Evolutionary conservation across 2,888 invertebrate species (phyloP).

Genomic region (Mimas tiliae): DNA sequence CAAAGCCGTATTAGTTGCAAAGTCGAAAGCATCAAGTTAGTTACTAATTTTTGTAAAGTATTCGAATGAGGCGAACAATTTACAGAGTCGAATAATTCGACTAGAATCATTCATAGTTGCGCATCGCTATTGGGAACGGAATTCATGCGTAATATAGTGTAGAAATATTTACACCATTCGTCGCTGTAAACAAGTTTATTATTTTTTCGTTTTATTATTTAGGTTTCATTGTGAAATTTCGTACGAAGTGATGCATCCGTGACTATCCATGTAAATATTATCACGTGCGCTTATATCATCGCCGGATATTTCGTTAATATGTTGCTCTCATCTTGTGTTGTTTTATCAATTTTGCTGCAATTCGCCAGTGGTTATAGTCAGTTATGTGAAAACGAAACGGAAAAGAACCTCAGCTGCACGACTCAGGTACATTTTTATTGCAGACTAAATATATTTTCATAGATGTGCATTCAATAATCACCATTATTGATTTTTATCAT

Average conservation of each 20-base stretch:
- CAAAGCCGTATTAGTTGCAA: too few species aligned
- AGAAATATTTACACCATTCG: conserved; percentile 29
- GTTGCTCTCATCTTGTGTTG: conserved; percentile 24
- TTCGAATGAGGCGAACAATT: too few species aligned
- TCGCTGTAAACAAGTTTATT: conserved; percentile 45
- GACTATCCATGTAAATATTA: conserved; percentile 32
- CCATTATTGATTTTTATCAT: conserved; percentile 49
- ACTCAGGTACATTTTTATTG: conserved; percentile 59
- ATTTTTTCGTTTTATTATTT: conserved; percentile 43
- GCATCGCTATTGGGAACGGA: too few species aligned
- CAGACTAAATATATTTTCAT: neutral
- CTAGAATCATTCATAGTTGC: too few species aligned
- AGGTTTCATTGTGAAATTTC: conserved; percentile 22
- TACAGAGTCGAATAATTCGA: too few species aligned
- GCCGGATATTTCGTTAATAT: conserved; percentile 10
- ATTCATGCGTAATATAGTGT: neutral
- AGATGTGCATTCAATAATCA: conserved; percentile 5
- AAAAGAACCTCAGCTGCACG: conserved; percentile 64
- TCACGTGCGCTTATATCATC: conserved; percentile 29
- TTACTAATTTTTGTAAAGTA: too few species aligned
- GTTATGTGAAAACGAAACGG: conserved; percentile 62
- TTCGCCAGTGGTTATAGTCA: conserved; percentile 36
- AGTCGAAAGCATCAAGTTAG: too few species aligned
- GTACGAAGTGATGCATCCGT: conserved; percentile 24
- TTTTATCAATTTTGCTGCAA: conserved; percentile 21